Evolutionary conservation across 2,113 vertebrate genomes (phyloP).

Genomic region (Callopanchax toddi): DNA sequence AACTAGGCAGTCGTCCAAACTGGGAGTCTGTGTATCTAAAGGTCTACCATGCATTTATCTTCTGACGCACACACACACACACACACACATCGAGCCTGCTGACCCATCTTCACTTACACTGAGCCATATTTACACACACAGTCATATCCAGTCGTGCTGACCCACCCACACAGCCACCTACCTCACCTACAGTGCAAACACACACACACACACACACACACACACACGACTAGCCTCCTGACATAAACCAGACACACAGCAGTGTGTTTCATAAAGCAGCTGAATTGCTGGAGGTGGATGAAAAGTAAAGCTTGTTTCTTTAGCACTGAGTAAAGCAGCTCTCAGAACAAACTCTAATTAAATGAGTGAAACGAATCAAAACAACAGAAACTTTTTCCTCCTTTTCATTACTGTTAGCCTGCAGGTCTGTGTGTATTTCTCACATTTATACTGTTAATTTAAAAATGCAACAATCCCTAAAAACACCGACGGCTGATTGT

Average conservation of each 20-base stretch:
- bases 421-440: conserved; percentile 9
- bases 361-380: conserved; percentile 29
- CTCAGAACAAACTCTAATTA: conserved; percentile 44
- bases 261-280: conserved; percentile 56
- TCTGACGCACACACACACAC: conserved; percentile 12
- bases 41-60: conserved; percentile 2
- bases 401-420: conserved; percentile 25
- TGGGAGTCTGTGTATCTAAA: conserved; percentile 24
- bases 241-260: conserved; percentile 47
- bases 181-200: not conserved
- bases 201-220: not conserved
- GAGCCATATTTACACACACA: conserved; percentile 11
- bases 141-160: conserved; percentile 26
- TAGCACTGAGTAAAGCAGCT: conserved; percentile 42
- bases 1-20: conserved; percentile 29
- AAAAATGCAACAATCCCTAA: too few relatives aligned
- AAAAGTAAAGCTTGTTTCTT: conserved; percentile 46
- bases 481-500: too few relatives aligned
- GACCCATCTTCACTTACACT: conserved; percentile 23
- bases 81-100: conserved; percentile 18
- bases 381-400: conserved; percentile 13
- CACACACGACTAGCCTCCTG: conserved; percentile 17
- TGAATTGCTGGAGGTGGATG: conserved; percentile 44
- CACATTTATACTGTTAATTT: too few relatives aligned
- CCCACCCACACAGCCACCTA: conserved; percentile 35